Conservation (phyloP, 2,797 vertebrate genomes). For the Amblyraja radiata region DNA sequence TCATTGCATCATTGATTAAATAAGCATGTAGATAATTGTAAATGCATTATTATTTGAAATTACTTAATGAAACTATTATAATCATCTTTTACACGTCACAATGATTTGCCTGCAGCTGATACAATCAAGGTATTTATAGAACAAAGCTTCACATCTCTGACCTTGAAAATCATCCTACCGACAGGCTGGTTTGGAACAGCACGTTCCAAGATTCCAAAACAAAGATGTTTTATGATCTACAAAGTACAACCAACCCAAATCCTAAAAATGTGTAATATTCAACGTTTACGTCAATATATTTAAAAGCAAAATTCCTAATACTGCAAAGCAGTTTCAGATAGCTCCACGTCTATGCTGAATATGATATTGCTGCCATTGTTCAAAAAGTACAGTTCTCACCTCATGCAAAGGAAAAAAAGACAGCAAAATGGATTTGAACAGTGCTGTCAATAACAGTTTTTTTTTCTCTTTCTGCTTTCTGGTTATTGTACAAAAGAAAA, state of each 20-base stretch:
- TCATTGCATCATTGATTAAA: neutral
- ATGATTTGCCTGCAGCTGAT: constrained; percentile 26
- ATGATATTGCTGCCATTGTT: neutral
- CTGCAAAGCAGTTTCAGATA: neutral
- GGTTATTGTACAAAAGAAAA: neutral
- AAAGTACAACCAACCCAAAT: neutral
- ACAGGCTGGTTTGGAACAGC: neutral
- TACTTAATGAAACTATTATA: neutral
- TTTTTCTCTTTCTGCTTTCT: neutral
- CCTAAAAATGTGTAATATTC: neutral
- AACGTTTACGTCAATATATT: neutral
- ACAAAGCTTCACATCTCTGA: constrained; percentile 2
- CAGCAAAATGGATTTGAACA: neutral
- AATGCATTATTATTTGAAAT: neutral
- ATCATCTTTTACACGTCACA: constrained; percentile 22
- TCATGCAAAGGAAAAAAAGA: neutral
- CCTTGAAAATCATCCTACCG: constrained; percentile 6
- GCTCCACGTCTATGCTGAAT: neutral
- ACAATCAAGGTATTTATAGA: constrained; percentile 31
- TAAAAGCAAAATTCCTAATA: neutral
- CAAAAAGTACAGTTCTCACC: neutral
- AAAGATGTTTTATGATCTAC: neutral
- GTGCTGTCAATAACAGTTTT: neutral
- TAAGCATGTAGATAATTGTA: too few relatives aligned
- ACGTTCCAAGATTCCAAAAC: neutral